These are phyloP conservation scores for Phoenicopterus ruber DNA, from an alignment of 2,113 vertebrate genomes.

Conservation along the genomic window DNA sequence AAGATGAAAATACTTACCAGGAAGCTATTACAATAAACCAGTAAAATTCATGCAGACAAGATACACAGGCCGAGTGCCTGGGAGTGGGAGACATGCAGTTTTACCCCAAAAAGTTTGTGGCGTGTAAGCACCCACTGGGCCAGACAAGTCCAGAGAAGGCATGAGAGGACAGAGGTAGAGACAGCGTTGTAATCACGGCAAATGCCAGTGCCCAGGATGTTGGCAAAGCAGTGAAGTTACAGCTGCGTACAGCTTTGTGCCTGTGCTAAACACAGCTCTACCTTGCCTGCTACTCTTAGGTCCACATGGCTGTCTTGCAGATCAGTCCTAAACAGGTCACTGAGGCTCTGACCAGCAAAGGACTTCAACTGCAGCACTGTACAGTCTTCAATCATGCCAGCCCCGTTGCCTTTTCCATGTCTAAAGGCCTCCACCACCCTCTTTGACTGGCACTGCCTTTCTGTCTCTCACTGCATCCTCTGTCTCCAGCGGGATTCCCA, in stretches of 20 bases:
- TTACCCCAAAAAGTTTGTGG: not conserved
- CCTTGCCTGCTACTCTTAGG: fast-evolving
- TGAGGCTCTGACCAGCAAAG: not conserved
- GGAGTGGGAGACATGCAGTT: fast-evolving
- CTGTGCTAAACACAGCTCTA: not conserved
- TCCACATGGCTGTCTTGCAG: not conserved
- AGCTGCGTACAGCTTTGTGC: fast-evolving
- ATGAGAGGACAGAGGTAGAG: not conserved
- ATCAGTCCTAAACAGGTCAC: not conserved
- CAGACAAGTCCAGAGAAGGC: not conserved
- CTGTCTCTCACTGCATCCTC: not conserved
- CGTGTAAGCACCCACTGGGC: not conserved
- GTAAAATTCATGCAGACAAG: not conserved
- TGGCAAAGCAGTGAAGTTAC: not conserved
- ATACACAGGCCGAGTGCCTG: not conserved
- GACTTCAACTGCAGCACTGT: not conserved
- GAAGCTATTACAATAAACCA: not conserved
- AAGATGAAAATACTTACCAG: not conserved
- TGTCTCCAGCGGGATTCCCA: not conserved
- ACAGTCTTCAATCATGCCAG: fast-evolving
- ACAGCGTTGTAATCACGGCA: fast-evolving
- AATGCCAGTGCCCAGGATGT: fast-evolving
- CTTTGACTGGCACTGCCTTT: not conserved
- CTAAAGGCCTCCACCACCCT: not conserved
- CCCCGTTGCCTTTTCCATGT: fast-evolving